A percentile compares a stretch with the other conserved stretches of the same genome.
Evolutionary conservation across 1,140 invertebrate genomes (phyloP).

Genomic region (Ganaspis sp.): DNA sequence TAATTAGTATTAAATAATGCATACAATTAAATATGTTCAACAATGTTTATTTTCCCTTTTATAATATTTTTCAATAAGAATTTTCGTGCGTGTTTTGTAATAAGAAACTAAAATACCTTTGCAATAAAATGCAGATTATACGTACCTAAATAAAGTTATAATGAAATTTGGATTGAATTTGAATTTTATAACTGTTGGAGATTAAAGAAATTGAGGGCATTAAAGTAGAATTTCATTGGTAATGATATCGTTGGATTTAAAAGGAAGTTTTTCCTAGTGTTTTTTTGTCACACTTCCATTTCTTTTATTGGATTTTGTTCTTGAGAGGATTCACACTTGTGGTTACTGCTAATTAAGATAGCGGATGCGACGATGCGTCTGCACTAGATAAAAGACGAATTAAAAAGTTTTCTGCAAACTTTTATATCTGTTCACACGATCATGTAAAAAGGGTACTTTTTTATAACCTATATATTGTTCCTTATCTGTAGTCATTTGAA

Average conservation of each 20-base stretch:
- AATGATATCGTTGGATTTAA: neutral
- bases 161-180: too few species aligned
- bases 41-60: too few species aligned
- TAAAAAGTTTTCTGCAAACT: conserved; percentile 42
- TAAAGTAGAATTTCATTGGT: neutral
- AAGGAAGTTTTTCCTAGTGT: neutral
- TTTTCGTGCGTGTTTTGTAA: too few species aligned
- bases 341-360: conserved; percentile 45
- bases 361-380: conserved; percentile 32
- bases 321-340: conserved; percentile 25
- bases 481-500: neutral
- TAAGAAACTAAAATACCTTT: too few species aligned
- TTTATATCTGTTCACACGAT: conserved; percentile 32
- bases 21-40: too few species aligned
- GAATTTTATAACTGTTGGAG: too few species aligned
- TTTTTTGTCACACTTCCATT: neutral
- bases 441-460: neutral
- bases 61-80: too few species aligned
- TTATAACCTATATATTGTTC: neutral
- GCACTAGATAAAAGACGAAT: conserved; percentile 40
- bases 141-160: too few species aligned
- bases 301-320: conserved; percentile 9
- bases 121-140: too few species aligned
- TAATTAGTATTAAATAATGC: too few species aligned
- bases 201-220: neutral